Base-by-base conservation (phyloP, 2,113 vertebrate genomes). In the Bujurquina vittata region DNA sequence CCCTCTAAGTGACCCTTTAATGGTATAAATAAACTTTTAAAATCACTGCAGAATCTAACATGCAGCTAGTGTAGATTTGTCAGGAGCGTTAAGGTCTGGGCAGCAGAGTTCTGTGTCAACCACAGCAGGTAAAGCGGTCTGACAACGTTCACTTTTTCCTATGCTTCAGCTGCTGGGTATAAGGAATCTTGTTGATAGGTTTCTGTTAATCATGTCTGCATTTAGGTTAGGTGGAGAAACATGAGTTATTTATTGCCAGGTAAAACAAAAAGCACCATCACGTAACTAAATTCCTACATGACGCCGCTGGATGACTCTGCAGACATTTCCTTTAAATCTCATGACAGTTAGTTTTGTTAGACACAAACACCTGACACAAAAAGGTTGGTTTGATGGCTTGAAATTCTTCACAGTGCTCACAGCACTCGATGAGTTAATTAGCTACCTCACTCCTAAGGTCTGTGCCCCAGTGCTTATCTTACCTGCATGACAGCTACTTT, bases 401-500 rank as follows among this genome's bases (percentile, higher is more conserved):
- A 12, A 49, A 69, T 46, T 43, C 40, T 43, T 43, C 11, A 43
- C 40, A 67, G 0, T 67, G 63, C n/a, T n/a, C n/a, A n/a, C 46
- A 18, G 20, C 0, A 2, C 40, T 69, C 29, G 49, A 49, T 49
- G 63, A 69, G 0, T 26, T 0, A 2, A 22, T 29, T 69, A 20
- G 23, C 49, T 49, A 49, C 5, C 40, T 29, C 40, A 49, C 22
- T 46, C 15, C 4, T 18, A 67, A 49, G 40, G 46, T 0, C 23
- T 69, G 23, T 69, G 23, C 40, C 40, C 49, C 63, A 17, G 23
- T 69, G 37, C 63, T 49, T 49, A 69, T 17, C 8, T 69, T 40
- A 7, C 63, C 46, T 18, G 40, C 40, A 69, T 69, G 40, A 46
- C 15, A 69, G 40, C 40, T 69, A 69, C 63, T 23, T 69, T 23